Base-by-base conservation (phyloP, 1,140 invertebrate genomes). In the Plectrocnemia conspersa region DNA sequence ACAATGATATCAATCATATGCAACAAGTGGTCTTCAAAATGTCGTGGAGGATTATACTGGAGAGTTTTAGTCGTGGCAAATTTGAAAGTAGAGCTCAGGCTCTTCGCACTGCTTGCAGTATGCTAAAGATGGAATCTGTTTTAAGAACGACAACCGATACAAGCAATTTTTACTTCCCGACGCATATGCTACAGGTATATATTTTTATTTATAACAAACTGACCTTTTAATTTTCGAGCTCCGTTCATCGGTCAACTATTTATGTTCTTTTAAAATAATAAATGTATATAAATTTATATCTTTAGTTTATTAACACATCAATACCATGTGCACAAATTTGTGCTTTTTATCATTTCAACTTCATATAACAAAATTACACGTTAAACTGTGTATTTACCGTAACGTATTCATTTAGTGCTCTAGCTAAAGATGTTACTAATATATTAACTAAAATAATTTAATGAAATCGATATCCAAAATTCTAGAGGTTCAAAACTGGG, bases 61-160 rank as follows among this genome's bases (percentile, higher is more conserved):
- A 69, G 5, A 76, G 76, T 32, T 72, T 83, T 18, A 75, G 77
- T 29, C 68, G 70, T 44, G 75, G 73, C 21, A 73, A 74, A 46
- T 64, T 65, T 4, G 71, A 69, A 46, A 73, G 82, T 22, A 76
- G 81, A 47, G 58, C 75, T 4, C 83, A 85, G 72, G 82, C 82
- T 0, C 68, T 88, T 0, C 76, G 79, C 2, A 84, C 83, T 1
- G 77, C 79, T 9, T 79, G 85, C 70, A 84, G 84, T 58, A 57
- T 87, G 19, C 67, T 87, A 56, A 70, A 77, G 13, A 73, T 73
- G 18, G 84, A 88, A 69, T 82, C 81, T n/a, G 79, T 77, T 63
- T 68, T 83, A n/a, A 78, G 82, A 56, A 59, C 56, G 10, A 13
- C 1, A 66, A 68, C 19, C 68, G 61, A 21, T 66, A 64, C 6